Evolutionary conservation across 2,113 vertebrate genomes (phyloP), one percentile per base, ranked within the genome.

Genomic region (Puma concolor): DNA sequence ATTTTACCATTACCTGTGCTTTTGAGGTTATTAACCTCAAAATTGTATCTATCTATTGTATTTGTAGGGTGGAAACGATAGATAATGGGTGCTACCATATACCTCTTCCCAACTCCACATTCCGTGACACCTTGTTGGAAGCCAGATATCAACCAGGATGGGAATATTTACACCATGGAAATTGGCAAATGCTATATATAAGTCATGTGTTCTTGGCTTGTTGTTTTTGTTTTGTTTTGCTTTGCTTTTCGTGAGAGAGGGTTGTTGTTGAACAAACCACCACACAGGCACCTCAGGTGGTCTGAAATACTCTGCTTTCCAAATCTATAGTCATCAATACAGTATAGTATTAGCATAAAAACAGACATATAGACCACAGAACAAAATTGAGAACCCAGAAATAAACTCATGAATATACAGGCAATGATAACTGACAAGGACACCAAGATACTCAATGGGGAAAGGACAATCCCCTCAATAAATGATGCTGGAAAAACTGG

Each of bases 261-360:
- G 5, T 17, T 57, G 7, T 17, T 57, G 16, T 44, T 77, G 16
- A 64, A 60, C 8, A 72, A 5, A 44, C 1, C n/a, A n/a, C 6
- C 33, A 8, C 44, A 72, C 9, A 44, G n/a, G 11, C 1, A 12
- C 7, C 23, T 93, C 7, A 19, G 23, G 3, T 82, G 17, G 2
- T 44, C 74, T 90, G 41, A 76, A 76, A 69, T 31, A 41, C 1
- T 29, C 14, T 23, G 33, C 11, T 84, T 89, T 60, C 83, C 33
- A 83, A 77, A 96, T 50, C 21, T 77, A 27, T 41, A 60, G 31
- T 89, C 57, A 69, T 83, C 36, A 77, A 96, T 93, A 88, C 31
- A 67, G 54, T 31, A 54, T 16, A 36, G 31, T 29, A 44, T 16
- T 31, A 57, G 19, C 54, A 82, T 82, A 48, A 82, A 88, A 82